phyloP scores from a whole-genome alignment of 2,888 invertebrate species.

The Leucoptera coffeella region DNA sequence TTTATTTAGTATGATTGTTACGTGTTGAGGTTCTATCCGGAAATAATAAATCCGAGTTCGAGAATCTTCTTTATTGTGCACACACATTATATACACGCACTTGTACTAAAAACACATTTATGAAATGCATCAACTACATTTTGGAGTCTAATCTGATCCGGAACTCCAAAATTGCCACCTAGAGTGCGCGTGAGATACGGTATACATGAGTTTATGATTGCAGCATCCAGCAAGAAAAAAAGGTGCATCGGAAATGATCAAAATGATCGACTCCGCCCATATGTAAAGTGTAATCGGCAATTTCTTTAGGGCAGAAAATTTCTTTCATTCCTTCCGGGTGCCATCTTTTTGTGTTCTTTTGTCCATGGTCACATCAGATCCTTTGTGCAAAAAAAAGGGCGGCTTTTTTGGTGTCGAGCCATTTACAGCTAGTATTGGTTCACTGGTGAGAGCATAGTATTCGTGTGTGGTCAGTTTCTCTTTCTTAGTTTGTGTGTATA shows the following conservation, averaged over 20 bases:
- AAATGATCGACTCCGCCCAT: neutral
- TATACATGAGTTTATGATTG: slow-evolving; percentile 7
- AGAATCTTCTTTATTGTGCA: no score
- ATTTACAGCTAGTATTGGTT: neutral
- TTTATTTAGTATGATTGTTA: no score
- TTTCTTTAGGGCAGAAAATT: neutral
- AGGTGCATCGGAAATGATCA: neutral
- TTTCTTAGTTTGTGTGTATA: no score
- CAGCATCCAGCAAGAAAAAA: slow-evolving; percentile 4
- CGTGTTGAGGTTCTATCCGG: no score
- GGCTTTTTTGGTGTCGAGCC: neutral
- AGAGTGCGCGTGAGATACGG: no score
- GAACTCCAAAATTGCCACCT: no score
- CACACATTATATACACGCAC: no score
- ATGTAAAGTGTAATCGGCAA: neutral
- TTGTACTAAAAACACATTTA: no score
- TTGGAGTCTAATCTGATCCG: no score
- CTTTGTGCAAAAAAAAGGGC: neutral
- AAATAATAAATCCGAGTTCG: no score
- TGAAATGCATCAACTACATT: no score
- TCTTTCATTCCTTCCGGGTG: neutral
- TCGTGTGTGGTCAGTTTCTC: neutral
- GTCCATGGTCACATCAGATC: neutral
- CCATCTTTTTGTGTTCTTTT: neutral
- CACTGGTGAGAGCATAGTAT: neutral